Evolutionary conservation across 1,140 invertebrate species (phyloP), one percentile per base, ranked within the genome.

Genomic region (Coelopa frigida): DNA sequence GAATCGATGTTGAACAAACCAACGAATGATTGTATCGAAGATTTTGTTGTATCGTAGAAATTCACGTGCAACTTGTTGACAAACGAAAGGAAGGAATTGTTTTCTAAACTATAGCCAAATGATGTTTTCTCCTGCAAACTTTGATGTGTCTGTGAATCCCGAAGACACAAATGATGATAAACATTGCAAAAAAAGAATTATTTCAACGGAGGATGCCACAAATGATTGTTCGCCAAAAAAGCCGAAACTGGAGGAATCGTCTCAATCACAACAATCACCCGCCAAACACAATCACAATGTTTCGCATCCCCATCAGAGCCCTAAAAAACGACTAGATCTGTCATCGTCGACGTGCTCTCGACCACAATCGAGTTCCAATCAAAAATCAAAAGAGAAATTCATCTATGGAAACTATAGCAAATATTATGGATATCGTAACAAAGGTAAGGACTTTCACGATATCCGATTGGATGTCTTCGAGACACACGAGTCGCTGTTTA

Each of bases 361-460:
- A n/a, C 2, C 5, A 3, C 32, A 20, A 24, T n/a, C 8, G 8
- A 5, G 14, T 5, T 15, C 7, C 26, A 12, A 43, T 20, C 23
- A 44, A 12, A 50, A 54, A 33, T 50, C 47, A 17, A 47, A 56
- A 40, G 40, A 49, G 3, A 43, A 50, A 5, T 70, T 60, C 14
- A 54, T 53, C 37, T 69, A 62, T 35, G 67, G 67, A 10, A 70
- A 70, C 22, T 70, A 70, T 33, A 59, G 52, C 5, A 51, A 61
- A 62, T 98, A 98, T 75, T 98, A 98, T 72, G 94, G 94, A 3
- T 97, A 98, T 69, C 78, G 94, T 37, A 95, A 94, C 70, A 44
- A 38, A 12, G 75, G 80, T 14, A 77, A 84, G 54, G 76, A 83
- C 31, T 83, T 84, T 48, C 73, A 81, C 48, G 95, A 98, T 72